These are phyloP conservation scores for Lanius collurio DNA, from an alignment of 2,113 vertebrate genomes.

Conservation along the genomic window DNA sequence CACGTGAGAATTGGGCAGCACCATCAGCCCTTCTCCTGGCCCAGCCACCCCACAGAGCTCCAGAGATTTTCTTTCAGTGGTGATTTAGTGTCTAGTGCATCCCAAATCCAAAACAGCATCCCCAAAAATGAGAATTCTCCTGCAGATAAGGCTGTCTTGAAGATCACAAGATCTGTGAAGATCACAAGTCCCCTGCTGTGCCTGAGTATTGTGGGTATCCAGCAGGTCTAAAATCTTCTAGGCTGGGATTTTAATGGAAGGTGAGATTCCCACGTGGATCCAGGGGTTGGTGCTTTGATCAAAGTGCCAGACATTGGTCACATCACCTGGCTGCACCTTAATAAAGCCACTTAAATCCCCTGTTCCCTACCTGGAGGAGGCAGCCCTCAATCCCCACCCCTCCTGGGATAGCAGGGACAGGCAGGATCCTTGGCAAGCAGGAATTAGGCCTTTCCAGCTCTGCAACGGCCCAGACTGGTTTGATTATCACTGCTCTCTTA, in stretches of 20 bases:
- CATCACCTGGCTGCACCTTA: not conserved
- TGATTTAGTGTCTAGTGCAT: not conserved
- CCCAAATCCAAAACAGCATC: not conserved
- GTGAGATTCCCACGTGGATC: not conserved
- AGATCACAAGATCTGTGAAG: not conserved
- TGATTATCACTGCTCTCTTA: not conserved
- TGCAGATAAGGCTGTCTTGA: not conserved
- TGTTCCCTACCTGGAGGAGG: not conserved
- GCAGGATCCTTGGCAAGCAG: not conserved
- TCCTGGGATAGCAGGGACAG: not conserved
- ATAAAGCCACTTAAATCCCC: not conserved
- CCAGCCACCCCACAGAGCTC: not conserved
- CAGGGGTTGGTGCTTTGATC: not conserved
- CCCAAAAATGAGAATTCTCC: not conserved
- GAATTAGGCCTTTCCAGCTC: not conserved
- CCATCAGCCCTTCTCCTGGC: not conserved
- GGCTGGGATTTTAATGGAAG: not conserved
- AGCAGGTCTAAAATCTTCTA: not conserved
- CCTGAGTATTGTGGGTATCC: not conserved
- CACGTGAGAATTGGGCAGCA: fast-evolving
- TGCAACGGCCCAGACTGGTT: not conserved
- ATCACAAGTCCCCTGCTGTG: not conserved
- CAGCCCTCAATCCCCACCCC: not conserved
- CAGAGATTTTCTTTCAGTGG: not conserved
- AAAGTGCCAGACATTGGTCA: not conserved